These are phyloP conservation scores for Rutilus rutilus DNA, from an alignment of 2,113 vertebrate species.

Conservation along the genomic window DNA sequence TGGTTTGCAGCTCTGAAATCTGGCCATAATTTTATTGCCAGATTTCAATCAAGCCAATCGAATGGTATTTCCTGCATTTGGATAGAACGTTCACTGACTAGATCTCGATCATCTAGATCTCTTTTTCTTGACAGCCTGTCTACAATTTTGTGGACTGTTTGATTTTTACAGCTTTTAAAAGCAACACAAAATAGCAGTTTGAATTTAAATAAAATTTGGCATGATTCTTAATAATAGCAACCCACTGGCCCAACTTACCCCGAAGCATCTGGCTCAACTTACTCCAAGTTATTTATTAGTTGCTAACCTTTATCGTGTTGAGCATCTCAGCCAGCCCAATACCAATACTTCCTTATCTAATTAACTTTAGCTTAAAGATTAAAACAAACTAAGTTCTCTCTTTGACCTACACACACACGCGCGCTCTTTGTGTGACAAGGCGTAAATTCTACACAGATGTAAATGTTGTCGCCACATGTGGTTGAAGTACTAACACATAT, in stretches of 20 bases:
- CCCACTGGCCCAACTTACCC: not conserved
- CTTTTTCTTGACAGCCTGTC: not conserved
- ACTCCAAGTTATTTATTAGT: not conserved
- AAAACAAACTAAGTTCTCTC: not conserved
- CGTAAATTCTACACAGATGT: slow-evolving; percentile 1
- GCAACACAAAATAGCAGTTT: not conserved
- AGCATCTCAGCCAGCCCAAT: not conserved
- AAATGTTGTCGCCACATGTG: not conserved
- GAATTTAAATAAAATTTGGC: not conserved
- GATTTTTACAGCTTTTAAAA: not conserved
- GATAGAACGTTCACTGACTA: not conserved
- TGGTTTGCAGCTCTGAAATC: not conserved
- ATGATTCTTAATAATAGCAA: not conserved
- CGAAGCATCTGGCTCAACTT: not conserved
- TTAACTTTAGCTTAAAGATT: no score
- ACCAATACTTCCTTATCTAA: not conserved
- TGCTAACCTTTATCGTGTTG: not conserved
- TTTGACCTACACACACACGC: not conserved
- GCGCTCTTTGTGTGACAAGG: not conserved
- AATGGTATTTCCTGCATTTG: not conserved
- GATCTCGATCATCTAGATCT: not conserved
- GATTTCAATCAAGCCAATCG: not conserved
- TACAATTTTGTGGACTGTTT: no score
- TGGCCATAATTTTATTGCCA: not conserved
- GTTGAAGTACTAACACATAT: not conserved